These are phyloP conservation scores for Crax fasciolata DNA, from an alignment of 2,797 vertebrate genomes.

Conservation along the genomic window DNA sequence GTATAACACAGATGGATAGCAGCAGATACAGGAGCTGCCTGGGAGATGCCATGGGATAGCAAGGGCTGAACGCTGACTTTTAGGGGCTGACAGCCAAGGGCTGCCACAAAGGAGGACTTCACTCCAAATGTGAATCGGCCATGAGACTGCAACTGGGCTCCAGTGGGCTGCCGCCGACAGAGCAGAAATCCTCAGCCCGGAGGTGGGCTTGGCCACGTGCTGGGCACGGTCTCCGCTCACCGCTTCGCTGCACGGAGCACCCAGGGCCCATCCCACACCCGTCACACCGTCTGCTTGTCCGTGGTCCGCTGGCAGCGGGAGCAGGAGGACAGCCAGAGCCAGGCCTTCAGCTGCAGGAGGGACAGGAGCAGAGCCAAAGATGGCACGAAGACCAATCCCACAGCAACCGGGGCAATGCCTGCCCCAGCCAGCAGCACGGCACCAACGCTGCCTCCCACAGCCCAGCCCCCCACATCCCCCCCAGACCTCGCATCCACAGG, in stretches of 20 bases:
- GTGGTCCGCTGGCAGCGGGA: too few relatives aligned
- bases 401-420: neutral
- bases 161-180: fast-evolving
- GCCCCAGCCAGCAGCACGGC: too few relatives aligned
- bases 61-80: neutral
- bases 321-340: neutral
- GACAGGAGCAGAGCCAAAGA: fast-evolving
- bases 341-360: neutral
- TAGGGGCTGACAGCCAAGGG: neutral
- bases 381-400: neutral
- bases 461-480: neutral
- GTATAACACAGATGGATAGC: fast-evolving
- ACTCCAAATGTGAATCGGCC: neutral
- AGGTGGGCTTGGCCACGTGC: fast-evolving
- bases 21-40: neutral
- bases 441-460: fast-evolving
- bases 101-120: neutral
- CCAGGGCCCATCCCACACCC: fast-evolving
- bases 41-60: neutral
- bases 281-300: fast-evolving
- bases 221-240: neutral
- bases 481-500: neutral
- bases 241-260: fast-evolving
- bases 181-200: too few relatives aligned
- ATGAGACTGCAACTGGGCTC: fast-evolving